A percentile compares a stretch with the other conserved stretches of the same genome.
Conservation (phyloP, 1,140 invertebrate genomes). For the Drosophila fuyamai region DNA sequence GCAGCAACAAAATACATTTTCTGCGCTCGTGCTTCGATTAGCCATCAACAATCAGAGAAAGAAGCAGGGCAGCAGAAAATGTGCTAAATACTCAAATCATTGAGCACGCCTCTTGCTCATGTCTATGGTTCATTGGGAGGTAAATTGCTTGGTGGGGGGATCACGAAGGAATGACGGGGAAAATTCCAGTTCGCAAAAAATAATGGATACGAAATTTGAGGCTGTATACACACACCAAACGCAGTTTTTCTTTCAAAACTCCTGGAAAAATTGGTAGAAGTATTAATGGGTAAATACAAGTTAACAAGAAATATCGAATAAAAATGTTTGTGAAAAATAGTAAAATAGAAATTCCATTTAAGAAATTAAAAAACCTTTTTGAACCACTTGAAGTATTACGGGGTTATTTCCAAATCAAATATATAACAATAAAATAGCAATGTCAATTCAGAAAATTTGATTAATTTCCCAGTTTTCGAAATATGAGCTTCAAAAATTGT, state of each 20-base stretch:
- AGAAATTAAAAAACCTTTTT: too few species aligned
- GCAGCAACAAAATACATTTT: slow-evolving; percentile 32
- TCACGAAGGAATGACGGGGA: background rate
- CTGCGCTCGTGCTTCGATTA: slow-evolving; percentile 62
- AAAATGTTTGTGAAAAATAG: too few species aligned
- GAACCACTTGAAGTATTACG: too few species aligned
- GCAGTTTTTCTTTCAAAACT: too few species aligned
- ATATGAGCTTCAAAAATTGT: slow-evolving; percentile 8
- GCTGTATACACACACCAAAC: background rate
- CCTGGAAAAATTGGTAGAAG: too few species aligned
- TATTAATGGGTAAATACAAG: too few species aligned
- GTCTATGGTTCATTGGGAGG: slow-evolving; percentile 25
- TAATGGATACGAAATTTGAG: background rate
- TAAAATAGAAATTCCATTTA: too few species aligned
- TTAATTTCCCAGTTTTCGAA: slow-evolving; percentile 7
- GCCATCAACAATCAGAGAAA: slow-evolving; percentile 16
- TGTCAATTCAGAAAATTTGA: background rate
- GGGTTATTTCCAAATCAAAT: too few species aligned
- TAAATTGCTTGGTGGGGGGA: background rate
- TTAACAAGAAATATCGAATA: too few species aligned
- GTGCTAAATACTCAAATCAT: slow-evolving; percentile 59
- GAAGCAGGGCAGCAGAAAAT: slow-evolving; percentile 40
- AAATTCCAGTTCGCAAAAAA: slow-evolving; percentile 18
- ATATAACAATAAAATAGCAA: too few species aligned
- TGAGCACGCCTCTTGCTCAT: slow-evolving; percentile 53